phyloP scores from a whole-genome alignment of 1,140 invertebrate genomes.

The Pentalonia nigronervosa region DNA sequence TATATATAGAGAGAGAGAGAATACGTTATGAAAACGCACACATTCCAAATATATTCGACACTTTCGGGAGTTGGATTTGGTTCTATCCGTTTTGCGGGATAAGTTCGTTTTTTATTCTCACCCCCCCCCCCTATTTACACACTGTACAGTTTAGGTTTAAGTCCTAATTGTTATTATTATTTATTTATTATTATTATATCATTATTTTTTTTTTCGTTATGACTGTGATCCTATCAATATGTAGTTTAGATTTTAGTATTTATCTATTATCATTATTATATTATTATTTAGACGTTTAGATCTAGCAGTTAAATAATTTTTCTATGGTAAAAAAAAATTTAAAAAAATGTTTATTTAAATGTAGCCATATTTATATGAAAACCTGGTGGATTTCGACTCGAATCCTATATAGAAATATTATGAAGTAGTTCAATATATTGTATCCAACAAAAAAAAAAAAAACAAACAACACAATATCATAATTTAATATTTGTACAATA shows the following conservation, averaged over 20 bases:
- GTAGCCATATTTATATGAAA: background rate
- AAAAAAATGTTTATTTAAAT: constrained; percentile 13
- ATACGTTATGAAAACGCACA: constrained; percentile 5
- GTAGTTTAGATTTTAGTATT: constrained; percentile 45
- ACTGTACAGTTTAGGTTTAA: constrained; percentile 53
- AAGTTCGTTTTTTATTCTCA: background rate
- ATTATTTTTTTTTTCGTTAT: constrained; percentile 46
- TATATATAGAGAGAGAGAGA: background rate
- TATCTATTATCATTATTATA: constrained; percentile 19
- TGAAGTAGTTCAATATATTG: background rate
- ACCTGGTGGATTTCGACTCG: background rate
- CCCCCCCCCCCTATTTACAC: background rate
- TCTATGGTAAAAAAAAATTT: background rate
- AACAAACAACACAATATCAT: background rate
- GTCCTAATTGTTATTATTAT: constrained; percentile 48
- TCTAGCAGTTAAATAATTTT: background rate
- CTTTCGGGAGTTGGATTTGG: background rate
- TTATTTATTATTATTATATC: constrained; percentile 46
- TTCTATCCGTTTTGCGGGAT: background rate
- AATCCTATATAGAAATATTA: background rate
- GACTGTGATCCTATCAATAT: constrained; percentile 56
- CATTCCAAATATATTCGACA: constrained; percentile 38
- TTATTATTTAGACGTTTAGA: constrained; percentile 22
- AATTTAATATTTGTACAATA: background rate
- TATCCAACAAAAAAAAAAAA: background rate